A percentile compares a stretch with the other conserved stretches of the same genome.
Conservation (phyloP, 2,113 vertebrate species). For the Oncorhynchus clarkii region DNA sequence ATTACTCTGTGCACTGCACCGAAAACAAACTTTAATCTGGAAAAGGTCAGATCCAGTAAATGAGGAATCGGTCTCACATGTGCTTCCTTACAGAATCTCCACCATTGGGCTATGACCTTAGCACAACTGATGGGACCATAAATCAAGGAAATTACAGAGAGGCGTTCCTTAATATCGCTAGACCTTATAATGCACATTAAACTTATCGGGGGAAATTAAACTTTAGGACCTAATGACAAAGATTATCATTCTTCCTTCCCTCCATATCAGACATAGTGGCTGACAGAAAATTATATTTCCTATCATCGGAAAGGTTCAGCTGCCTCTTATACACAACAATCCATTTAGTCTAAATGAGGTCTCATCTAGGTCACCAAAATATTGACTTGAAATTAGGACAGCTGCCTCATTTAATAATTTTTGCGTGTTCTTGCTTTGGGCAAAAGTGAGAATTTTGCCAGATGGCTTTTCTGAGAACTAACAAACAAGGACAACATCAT, state of each 20-base stretch:
- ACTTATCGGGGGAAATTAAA: slow-evolving; percentile 5
- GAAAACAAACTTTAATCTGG: slow-evolving; percentile 30
- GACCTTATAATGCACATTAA: slow-evolving; percentile 28
- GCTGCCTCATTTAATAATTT: not conserved
- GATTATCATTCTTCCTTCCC: not conserved
- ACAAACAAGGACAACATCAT: not conserved
- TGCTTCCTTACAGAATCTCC: slow-evolving; percentile 50
- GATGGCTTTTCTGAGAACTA: not conserved
- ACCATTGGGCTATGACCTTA: slow-evolving; percentile 57
- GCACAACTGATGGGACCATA: slow-evolving; percentile 54
- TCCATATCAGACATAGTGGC: not conserved
- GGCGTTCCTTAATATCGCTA: slow-evolving; percentile 46
- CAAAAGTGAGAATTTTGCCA: not conserved
- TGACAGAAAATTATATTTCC: not conserved
- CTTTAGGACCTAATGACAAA: not conserved
- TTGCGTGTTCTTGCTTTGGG: not conserved
- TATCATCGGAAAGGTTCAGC: not conserved
- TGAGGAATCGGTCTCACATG: slow-evolving; percentile 24
- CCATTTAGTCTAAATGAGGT: not conserved
- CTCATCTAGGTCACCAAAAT: not conserved
- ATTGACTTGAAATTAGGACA: not conserved
- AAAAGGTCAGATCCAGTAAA: slow-evolving; percentile 49
- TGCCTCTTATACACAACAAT: not conserved
- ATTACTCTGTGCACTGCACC: slow-evolving; percentile 1
- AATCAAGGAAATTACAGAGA: slow-evolving; percentile 56